Evolutionary conservation across 2,797 vertebrate genomes (phyloP), one percentile per base, ranked within the genome.

Genomic region (Paedocypris micromegethes): DNA sequence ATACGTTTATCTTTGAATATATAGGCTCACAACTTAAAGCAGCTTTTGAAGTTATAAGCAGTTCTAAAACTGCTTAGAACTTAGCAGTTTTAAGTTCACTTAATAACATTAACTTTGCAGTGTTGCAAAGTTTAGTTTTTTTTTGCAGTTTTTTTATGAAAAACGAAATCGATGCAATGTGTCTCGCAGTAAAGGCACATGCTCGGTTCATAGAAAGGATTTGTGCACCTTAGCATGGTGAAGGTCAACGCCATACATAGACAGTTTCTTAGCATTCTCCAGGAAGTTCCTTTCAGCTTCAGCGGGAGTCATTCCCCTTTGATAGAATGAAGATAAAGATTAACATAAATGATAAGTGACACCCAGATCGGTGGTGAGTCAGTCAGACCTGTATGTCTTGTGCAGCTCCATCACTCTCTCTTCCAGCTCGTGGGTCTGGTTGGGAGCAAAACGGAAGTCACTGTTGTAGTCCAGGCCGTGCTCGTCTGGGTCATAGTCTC

Each of bases 221-320:
- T 58, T 43, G 23, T 5, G 0, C 88, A 98, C 97, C 96, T 98
- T 98, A 66, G 97, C 95, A 0, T 98, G 95, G 81, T 99, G 96
- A 57, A 98, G 90, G 82, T 99, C 97, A 42, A 99, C 97, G 9
- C 97, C 97, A 0, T 98, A 99, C 97, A 99, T 99, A 72, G 97
- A 98, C 52, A 99, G 88, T 82, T 99, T 99, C 92, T 99, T 98
- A 7, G 95, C 97, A 0, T 98, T 99, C 84, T 99, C 97, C 75
- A 99, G 88, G 77, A 99, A 99, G 82, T 98, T 96, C 66, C 98
- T 93, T 87, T 99, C 97, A 0, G 97, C 96, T 80, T 98, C 95
- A 37, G 95, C 95, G 0, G 97, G 96, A 56, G 92, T 98, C 94
- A 98, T 96, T 73, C 95, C 94, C 85, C 97, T 99, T 83, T 67